Percentiles rank a stretch among this genome's conserved stretches.
These are phyloP conservation scores for Ips typographus DNA, from an alignment of 1,140 invertebrate species.

Conservation along the genomic window DNA sequence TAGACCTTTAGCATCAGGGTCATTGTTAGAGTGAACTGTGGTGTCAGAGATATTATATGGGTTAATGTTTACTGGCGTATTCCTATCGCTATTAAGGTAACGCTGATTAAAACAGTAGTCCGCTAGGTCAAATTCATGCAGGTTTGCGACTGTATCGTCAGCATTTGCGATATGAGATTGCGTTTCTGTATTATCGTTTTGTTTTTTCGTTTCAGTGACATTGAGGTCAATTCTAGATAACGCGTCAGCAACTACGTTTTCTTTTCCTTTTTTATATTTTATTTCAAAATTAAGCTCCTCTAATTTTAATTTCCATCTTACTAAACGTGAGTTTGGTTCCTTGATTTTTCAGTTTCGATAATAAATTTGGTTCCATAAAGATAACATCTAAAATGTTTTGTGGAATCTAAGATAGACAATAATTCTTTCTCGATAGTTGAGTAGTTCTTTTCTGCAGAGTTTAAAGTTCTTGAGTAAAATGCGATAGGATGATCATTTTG, in stretches of 20 bases:
- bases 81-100: background rate
- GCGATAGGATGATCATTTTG: conserved; percentile 48
- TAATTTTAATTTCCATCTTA: conserved; percentile 6
- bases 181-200: conserved; percentile 4
- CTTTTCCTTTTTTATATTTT: too few relatives aligned
- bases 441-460: conserved; percentile 43
- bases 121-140: background rate
- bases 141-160: conserved; percentile 5
- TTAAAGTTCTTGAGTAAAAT: conserved; percentile 46
- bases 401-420: conserved; percentile 36
- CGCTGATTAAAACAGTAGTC: background rate
- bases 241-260: too few relatives aligned
- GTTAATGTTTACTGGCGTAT: background rate
- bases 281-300: too few relatives aligned
- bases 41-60: conserved; percentile 7
- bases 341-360: conserved; percentile 46
- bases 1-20: conserved; percentile 14
- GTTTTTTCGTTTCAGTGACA: conserved; percentile 20
- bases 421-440: conserved; percentile 47
- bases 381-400: conserved; percentile 42
- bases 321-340: conserved; percentile 51
- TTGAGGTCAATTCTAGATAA: background rate
- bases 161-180: conserved; percentile 35
- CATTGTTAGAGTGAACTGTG: conserved; percentile 14
- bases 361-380: conserved; percentile 38